Evolutionary conservation across 2,797 vertebrate genomes (phyloP), one percentile per base, ranked within the genome.

Genomic region (Hybognathus amarus): DNA sequence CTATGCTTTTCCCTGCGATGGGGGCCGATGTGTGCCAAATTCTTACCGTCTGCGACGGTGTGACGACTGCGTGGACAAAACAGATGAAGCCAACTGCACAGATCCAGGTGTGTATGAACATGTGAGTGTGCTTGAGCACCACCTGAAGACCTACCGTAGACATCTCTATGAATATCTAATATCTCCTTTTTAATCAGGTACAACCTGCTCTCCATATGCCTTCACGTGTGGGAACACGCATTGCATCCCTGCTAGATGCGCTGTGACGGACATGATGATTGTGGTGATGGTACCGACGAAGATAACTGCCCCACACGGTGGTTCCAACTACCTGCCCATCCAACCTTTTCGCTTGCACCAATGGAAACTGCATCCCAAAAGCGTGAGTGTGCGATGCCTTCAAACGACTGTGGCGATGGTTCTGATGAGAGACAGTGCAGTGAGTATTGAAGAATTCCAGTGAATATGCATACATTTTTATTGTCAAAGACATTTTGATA

Each of bases 371-470:
- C 82, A 90, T 99, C 87, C 94, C 96, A 38, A 93, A 87, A 68
- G 56, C 56, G 11, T 98, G 97, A 97, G 2, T 97, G 38, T 99
- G 97, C 70, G 97, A 99, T 74, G 96, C 96, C 4, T 95, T 96
- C 89, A 99, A n/a, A 99, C n/a, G 97, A 99, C 87, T 99, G 97
- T 33, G 94, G 92, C 0, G 97, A 99, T 79, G 97, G 97, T 83
- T 98, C 97, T 1, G 97, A 99, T 86, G 97, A 99, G 90, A 95
- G 91, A 82, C 94, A 96, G 87, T 99, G 97, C 89, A 93, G 97
- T 98, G 90, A 96, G 97, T 95, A 3, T 59, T 82, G 24, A 22
- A 4, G 15, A 87, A 45, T 27, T 42, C 15, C 33, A 54, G n/a
- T 79, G 4, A 78, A 12, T 38, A 52, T 17, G 50, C 24, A 59